phyloP scores from a whole-genome alignment of 1,140 invertebrate species.

The Elymnias hypermnestra region DNA sequence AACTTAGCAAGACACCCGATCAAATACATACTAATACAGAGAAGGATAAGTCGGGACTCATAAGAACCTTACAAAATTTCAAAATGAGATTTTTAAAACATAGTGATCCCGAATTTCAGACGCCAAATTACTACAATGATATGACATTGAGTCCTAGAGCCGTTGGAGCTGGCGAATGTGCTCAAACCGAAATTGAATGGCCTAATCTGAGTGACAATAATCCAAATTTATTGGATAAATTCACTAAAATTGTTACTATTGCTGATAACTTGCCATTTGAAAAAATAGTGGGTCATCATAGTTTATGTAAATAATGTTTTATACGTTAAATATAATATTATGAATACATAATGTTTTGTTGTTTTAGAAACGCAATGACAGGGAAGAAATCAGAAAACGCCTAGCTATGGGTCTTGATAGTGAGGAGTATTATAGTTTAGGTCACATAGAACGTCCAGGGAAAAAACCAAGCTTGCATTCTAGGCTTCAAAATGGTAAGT shows the following conservation, averaged over 20 bases:
- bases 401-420: constrained; percentile 91
- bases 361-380: constrained; percentile 89
- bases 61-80: constrained; percentile 59
- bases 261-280: constrained; percentile 57
- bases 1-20: constrained; percentile 73
- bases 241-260: constrained; percentile 79
- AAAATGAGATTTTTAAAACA: constrained; percentile 62
- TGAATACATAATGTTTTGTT: no score
- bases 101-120: constrained; percentile 32
- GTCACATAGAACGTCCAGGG: constrained; percentile 78
- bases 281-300: constrained; percentile 47
- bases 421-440: constrained; percentile 83
- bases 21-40: constrained; percentile 31
- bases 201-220: constrained; percentile 52
- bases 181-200: constrained; percentile 65
- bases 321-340: no score
- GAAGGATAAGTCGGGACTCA: constrained; percentile 62
- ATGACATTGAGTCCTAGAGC: constrained; percentile 58
- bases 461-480: constrained; percentile 92
- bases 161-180: constrained; percentile 50
- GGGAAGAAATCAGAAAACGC: constrained; percentile 92
- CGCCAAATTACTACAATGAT: constrained; percentile 40
- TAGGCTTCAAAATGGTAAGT: constrained; percentile 88
- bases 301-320: no score
- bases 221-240: constrained; percentile 80